Evolutionary conservation across 2,888 invertebrate species (phyloP), one percentile per base, ranked within the genome.

Genomic region (Panopea generosa): DNA sequence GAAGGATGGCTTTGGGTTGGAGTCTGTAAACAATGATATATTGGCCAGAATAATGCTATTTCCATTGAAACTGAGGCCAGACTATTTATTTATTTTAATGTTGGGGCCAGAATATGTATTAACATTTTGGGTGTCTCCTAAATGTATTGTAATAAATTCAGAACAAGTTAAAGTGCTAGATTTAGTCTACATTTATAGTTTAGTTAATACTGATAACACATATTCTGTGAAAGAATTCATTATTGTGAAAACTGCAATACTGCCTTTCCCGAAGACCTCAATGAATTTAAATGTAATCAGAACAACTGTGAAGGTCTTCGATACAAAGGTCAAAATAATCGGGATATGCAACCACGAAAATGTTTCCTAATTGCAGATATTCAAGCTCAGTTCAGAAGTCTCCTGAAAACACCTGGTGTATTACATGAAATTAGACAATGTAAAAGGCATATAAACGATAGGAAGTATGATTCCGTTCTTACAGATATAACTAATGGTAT

Each of bases 341-440:
- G 27, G 1, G 53, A 38, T 27, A 53, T 53, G 43, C 53, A 53
- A 55, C 63, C 63, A 40, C 40, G 53, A n/a, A 53, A 43, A 20
- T n/a, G n/a, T 26, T 65, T 65, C 24, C 24, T 65, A 40, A 14
- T 65, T 24, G 53, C 63, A 53, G 63, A 65, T 65, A 53, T 65
- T 53, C 43, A 53, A 43, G 27, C 53, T 43, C 63, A 65, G 53
- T 53, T 65, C 16, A 65, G 7, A 43, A 43, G 27, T 65, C 40
- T 65, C 16, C 53, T 65, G 40, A 22, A 65, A 65, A 53, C 63
- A 16, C 63, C 63, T 43, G 63, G 63, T 38, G 22, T 57, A 40
- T 9, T 57, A 22, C 7, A 57, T 18, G 57, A 57, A 40, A 57
- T 57, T 18, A 57, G 20, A 22, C 20, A 57, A 14, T 57, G 57